A percentile compares a stretch with the other conserved stretches of the same genome.
Evolutionary conservation across 2,113 vertebrate genomes (phyloP).

Genomic region (Grus americana): DNA sequence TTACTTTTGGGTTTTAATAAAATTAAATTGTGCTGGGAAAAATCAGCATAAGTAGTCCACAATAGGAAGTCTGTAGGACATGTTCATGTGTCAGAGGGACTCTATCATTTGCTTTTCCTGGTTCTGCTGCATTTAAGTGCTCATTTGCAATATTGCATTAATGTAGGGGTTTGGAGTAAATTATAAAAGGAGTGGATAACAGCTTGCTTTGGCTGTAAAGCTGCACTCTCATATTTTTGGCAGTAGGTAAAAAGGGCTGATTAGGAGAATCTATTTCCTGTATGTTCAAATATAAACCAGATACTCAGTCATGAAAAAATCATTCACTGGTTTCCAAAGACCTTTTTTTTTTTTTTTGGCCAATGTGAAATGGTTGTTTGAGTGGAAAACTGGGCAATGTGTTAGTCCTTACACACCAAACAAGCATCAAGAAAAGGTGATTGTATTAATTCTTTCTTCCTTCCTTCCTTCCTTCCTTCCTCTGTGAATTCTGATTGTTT

Average conservation of each 20-base stretch:
- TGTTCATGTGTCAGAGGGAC: not conserved
- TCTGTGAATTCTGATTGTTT: not conserved
- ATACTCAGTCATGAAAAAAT: not conserved
- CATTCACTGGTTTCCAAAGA: not conserved
- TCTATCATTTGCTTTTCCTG: not conserved
- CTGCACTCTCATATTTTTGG: constrained; percentile 2
- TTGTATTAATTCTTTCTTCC: not conserved
- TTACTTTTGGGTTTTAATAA: not conserved
- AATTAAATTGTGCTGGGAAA: not conserved
- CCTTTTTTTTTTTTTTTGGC: not conserved
- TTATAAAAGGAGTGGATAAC: not conserved
- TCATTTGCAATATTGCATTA: constrained; percentile 18
- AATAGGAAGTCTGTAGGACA: not conserved
- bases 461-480: not conserved
- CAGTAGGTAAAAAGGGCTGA: constrained; percentile 3
- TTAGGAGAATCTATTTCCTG: constrained; percentile 37
- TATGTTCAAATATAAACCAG: constrained; percentile 36
- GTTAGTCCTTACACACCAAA: not conserved
- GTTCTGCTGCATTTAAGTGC: not conserved
- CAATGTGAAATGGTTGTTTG: not conserved
- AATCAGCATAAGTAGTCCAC: not conserved
- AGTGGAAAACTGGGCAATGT: not conserved
- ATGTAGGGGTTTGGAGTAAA: not conserved
- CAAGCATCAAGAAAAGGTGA: not conserved
- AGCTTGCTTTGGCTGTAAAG: constrained; percentile 44